Conservation (phyloP, 2,113 vertebrate species). For the Dicrurus megarhynchus region DNA sequence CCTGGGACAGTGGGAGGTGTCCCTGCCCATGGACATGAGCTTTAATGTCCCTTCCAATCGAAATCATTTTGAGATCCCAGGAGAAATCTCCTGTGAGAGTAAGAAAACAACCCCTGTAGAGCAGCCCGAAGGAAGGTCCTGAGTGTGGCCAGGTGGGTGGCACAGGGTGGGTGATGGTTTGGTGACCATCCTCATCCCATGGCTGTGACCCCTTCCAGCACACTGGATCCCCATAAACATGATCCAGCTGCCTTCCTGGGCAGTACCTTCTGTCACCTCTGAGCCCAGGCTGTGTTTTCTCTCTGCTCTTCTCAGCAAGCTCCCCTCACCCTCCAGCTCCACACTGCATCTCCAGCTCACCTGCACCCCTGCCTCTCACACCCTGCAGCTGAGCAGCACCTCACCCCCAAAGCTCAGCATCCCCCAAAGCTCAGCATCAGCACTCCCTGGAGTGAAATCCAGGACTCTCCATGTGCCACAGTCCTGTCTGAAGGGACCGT, state of each 20-base stretch:
- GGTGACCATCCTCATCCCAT: not conserved
- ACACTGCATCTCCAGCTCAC: not conserved
- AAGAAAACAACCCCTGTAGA: fast-evolving
- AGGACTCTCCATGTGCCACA: not conserved
- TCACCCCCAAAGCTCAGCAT: not conserved
- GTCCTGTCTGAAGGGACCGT: not conserved
- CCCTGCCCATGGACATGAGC: not conserved
- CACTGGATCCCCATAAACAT: not conserved
- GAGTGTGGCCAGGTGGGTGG: not conserved
- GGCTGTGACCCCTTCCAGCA: not conserved
- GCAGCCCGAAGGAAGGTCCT: not conserved
- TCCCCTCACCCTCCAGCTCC: not conserved
- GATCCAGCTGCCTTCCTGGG: not conserved
- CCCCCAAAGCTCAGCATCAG: not conserved
- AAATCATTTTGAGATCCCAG: not conserved
- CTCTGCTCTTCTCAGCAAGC: not conserved
- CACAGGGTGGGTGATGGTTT: too few species aligned
- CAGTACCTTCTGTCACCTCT: not conserved
- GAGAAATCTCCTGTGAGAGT: not conserved
- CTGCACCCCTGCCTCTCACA: not conserved
- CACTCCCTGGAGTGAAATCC: not conserved
- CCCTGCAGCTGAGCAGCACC: not conserved
- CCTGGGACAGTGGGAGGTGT: not conserved
- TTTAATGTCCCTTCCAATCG: not conserved
- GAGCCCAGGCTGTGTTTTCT: not conserved